Percentiles rank a stretch among this genome's conserved stretches.
phyloP scores from a whole-genome alignment of 2,888 invertebrate genomes.

The Pristionchus exspectatus region DNA sequence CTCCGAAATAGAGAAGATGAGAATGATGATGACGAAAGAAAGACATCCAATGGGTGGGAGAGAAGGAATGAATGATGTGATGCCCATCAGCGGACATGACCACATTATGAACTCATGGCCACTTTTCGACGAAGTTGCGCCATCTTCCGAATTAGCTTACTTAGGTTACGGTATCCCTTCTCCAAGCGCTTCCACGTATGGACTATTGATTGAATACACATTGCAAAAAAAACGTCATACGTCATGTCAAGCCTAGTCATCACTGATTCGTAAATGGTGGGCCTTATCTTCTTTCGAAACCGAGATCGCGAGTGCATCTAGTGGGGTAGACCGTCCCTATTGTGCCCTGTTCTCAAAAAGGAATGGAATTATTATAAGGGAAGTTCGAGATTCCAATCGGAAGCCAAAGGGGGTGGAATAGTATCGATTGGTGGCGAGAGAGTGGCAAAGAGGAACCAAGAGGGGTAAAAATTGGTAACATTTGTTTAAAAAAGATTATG shows the following conservation, averaged over 20 bases:
- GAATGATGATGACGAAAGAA: background rate
- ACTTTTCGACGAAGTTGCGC: background rate
- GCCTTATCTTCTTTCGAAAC: conserved; percentile 1
- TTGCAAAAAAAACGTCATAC: no score
- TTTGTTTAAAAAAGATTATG: no score
- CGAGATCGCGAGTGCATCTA: background rate
- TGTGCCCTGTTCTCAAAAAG: background rate
- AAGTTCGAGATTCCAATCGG: background rate
- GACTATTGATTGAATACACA: no score
- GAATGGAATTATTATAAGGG: background rate
- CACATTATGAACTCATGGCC: background rate
- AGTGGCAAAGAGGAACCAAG: background rate
- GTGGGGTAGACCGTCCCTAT: background rate
- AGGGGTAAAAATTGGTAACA: background rate
- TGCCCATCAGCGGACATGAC: background rate
- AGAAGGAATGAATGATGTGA: background rate
- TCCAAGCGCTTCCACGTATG: no score
- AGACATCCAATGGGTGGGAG: background rate
- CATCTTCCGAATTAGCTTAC: background rate
- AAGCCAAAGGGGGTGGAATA: background rate
- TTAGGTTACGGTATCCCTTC: no score
- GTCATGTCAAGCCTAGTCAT: background rate
- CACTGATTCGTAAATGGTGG: background rate
- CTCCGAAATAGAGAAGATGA: background rate
- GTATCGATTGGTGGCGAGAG: background rate